phyloP scores from a whole-genome alignment of 2,797 vertebrate species.

The Sitta carolinensis region DNA sequence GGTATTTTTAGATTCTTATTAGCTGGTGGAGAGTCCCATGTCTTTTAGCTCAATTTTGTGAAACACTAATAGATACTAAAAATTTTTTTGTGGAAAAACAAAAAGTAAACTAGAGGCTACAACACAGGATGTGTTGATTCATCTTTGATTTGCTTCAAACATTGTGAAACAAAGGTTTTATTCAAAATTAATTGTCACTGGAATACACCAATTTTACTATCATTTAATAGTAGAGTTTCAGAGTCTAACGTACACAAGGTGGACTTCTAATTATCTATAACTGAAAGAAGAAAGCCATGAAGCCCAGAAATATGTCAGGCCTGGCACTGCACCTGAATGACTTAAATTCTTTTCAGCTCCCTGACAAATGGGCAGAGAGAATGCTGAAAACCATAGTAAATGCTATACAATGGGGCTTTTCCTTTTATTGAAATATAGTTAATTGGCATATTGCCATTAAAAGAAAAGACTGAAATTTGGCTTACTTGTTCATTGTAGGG shows the following conservation, averaged over 20 bases:
- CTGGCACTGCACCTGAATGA: background rate
- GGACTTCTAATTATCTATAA: background rate
- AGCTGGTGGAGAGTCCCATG: background rate
- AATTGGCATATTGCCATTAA: background rate
- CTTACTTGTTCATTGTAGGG: background rate
- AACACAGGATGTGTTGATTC: background rate
- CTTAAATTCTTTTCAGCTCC: background rate
- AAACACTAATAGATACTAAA: background rate
- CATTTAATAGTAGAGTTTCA: background rate
- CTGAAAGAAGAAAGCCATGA: background rate
- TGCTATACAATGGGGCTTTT: background rate
- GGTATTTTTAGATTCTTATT: background rate
- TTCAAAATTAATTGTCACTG: background rate
- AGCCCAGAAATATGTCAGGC: background rate
- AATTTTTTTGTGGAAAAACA: background rate
- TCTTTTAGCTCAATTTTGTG: background rate
- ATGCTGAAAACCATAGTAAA: background rate
- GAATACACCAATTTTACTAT: background rate
- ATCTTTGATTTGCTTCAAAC: background rate
- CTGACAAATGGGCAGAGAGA: background rate
- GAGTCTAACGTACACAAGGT: background rate
- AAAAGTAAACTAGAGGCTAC: background rate
- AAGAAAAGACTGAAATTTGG: background rate
- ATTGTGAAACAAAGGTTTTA: background rate
- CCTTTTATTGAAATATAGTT: conserved; percentile 3